Percentiles rank a stretch among this genome's conserved stretches.
These are phyloP conservation scores for Isichthys henryi DNA, from an alignment of 2,113 vertebrate species.

Conservation along the genomic window DNA sequence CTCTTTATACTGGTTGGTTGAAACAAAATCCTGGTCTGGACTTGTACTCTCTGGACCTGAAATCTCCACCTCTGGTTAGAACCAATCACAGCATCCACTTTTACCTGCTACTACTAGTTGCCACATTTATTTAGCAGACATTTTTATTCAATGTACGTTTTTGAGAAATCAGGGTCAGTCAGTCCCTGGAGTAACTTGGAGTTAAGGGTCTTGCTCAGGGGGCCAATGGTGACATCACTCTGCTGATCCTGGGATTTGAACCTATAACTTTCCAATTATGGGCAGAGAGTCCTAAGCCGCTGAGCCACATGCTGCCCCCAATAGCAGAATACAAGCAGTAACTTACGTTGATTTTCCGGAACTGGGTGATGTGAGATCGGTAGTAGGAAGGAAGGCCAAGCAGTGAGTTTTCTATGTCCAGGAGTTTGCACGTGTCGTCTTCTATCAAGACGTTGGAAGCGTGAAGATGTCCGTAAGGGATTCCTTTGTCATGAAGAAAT, in stretches of 20 bases:
- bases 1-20: neutral
- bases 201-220: neutral
- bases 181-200: neutral
- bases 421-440: constrained; percentile 76
- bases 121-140: neutral
- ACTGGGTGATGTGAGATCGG: constrained; percentile 74
- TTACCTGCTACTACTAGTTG: neutral
- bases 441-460: constrained; percentile 82
- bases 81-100: neutral
- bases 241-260: neutral
- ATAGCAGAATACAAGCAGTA: neutral
- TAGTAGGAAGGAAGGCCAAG: constrained; percentile 85
- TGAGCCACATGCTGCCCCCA: neutral
- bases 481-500: constrained; percentile 82
- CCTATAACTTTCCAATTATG: neutral
- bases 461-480: constrained; percentile 87
- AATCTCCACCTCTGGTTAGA: neutral
- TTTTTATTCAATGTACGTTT: neutral
- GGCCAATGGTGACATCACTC: neutral
- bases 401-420: constrained; percentile 86
- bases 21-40: neutral
- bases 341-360: constrained; percentile 90
- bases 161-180: neutral
- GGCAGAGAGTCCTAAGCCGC: neutral
- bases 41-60: neutral